phyloP scores from a whole-genome alignment of 2,888 invertebrate species.

The Pachymerium ferrugineum region DNA sequence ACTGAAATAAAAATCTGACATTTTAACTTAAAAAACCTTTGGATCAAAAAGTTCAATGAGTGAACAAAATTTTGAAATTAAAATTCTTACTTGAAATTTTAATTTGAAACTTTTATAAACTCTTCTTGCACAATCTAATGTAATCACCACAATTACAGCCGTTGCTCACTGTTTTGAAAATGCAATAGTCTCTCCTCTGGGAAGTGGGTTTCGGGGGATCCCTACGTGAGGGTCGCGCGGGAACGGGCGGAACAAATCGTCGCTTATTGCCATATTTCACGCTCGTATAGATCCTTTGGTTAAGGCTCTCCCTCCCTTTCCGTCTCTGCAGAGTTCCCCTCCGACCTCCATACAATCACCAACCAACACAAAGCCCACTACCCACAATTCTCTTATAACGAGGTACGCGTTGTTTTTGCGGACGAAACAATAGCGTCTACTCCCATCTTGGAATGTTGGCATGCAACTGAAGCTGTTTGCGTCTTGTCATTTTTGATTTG shows the following conservation, averaged over 20 bases:
- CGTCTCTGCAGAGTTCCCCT: not conserved
- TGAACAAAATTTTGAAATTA: too few relatives aligned
- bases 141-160: not conserved
- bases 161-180: not conserved
- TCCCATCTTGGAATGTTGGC: not conserved
- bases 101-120: too few relatives aligned
- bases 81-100: too few relatives aligned
- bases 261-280: conserved; percentile 13
- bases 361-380: not conserved
- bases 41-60: too few relatives aligned
- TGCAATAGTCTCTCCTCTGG: conserved; percentile 1
- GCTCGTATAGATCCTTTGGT: conserved; percentile 9
- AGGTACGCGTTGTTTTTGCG: not conserved
- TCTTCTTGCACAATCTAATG: too few relatives aligned
- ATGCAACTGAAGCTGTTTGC: conserved; percentile 4
- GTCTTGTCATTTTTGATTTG: not conserved
- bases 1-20: too few relatives aligned
- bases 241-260: conserved; percentile 13
- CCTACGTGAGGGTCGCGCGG: not conserved
- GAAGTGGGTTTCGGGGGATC: not conserved
- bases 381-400: not conserved
- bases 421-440: not conserved
- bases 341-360: not conserved
- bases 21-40: too few relatives aligned
- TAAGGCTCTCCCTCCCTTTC: not conserved